Evolutionary conservation across 1,140 invertebrate genomes (phyloP).

Genomic region (Tetramorium simillimum): DNA sequence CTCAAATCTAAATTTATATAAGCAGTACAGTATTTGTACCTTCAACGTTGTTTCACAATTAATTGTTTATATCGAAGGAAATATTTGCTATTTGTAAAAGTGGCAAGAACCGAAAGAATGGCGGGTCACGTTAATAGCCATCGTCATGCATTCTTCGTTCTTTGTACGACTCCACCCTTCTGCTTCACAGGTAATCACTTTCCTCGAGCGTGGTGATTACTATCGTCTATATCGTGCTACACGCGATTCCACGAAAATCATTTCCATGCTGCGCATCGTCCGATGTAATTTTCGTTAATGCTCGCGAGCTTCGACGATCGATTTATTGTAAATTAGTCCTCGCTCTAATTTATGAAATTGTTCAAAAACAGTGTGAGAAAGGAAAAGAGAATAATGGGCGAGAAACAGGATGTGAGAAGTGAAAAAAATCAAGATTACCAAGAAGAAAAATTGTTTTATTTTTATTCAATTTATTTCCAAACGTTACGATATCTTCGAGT

Average conservation of each 20-base stretch:
- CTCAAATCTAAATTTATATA: background rate
- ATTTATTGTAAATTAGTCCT: slow-evolving; percentile 25
- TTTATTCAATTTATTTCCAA: background rate
- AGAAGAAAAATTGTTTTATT: background rate
- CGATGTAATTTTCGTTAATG: slow-evolving; percentile 48
- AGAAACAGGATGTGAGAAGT: background rate
- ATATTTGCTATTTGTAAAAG: background rate
- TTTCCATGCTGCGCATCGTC: slow-evolving; percentile 24
- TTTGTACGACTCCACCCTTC: slow-evolving; percentile 74
- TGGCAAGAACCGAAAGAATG: background rate
- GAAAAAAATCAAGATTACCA: background rate
- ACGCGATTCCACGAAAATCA: slow-evolving; percentile 79
- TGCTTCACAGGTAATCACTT: slow-evolving; percentile 76
- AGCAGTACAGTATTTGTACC: background rate
- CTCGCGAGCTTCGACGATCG: slow-evolving; percentile 19
- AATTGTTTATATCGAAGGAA: background rate
- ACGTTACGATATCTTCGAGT: background rate
- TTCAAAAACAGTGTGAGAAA: background rate
- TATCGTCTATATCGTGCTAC: slow-evolving; percentile 69
- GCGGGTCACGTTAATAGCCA: slow-evolving; percentile 26
- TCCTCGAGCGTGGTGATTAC: slow-evolving; percentile 54
- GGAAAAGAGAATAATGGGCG: background rate
- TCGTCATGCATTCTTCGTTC: slow-evolving; percentile 39
- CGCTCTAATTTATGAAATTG: slow-evolving; percentile 30
- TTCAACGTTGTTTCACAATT: background rate